Base-by-base conservation (phyloP, 2,888 invertebrate genomes). In the Lycia hirtaria region DNA sequence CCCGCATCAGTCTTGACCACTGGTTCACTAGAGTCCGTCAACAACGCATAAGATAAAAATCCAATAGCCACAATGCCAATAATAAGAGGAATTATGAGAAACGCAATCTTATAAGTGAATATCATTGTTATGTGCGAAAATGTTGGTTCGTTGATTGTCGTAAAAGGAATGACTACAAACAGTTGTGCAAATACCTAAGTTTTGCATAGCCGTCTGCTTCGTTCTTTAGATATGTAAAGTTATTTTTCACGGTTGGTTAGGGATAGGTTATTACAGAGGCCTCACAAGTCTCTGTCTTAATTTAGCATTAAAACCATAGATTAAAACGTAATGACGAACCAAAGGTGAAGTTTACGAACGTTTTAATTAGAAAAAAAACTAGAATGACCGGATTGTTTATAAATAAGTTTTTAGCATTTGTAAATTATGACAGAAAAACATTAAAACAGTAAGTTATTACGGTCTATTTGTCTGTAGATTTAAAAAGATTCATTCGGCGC, bases 1-100 rank as follows among this genome's bases (percentile, higher is more conserved):
- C 67, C 67, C 15, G 56, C 17, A 35, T 56, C 55, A 4, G 61
- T 62, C 26, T 38, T 33, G 1, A 64, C 56, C 12, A 54, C 33
- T 4, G 57, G 60, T 24, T 43, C 30, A 15, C 41, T 44, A 19
- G 7, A 41, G 9, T 47, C 7, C 20, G 50, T 17, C 9, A 53
- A 9, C n/a, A 60, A 10, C 0, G 35, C 32, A 12, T 48, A 57
- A 9, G 41, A 20, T 15, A 52, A 9, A 43, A 57, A 41, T 12
- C 49, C 54, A 38, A 49, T 15, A 12, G 28, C 38, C 5, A 48
- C 12, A 4, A 30, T 3, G 3, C 43, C 26, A 6, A 51, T 12
- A 4, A 14, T 12, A 26, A 60, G 28, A 7, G 41, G 15, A 41
- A 45, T 33, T 12, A 41, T 5, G 17, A 50, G 9, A 35, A 49